phyloP scores from a whole-genome alignment of 2,888 invertebrate species.

The Rhorus exstirpatorius region DNA sequence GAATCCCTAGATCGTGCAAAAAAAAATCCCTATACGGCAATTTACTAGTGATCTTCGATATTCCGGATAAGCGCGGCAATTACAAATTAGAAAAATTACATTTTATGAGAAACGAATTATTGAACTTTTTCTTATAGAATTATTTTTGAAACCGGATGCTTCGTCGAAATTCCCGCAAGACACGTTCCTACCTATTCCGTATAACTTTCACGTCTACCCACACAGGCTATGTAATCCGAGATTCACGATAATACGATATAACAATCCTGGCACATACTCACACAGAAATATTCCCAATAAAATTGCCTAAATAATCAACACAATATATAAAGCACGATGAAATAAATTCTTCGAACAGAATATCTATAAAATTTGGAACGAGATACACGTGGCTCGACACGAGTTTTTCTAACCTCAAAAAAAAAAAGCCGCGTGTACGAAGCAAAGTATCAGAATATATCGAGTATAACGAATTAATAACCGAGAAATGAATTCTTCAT shows the following conservation, averaged over 20 bases:
- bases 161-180: neutral
- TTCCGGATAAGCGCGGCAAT: neutral
- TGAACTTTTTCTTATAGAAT: too few species aligned
- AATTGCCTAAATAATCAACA: neutral
- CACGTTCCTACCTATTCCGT: too few species aligned
- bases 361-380: neutral
- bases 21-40: too few species aligned
- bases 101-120: too few species aligned
- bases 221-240: conserved; percentile 50
- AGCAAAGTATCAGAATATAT: conserved; percentile 1
- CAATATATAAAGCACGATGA: conserved; percentile 15
- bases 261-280: neutral
- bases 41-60: neutral
- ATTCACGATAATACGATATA: conserved; percentile 25
- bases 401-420: conserved; percentile 32
- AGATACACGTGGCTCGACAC: conserved; percentile 39
- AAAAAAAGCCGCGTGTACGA: conserved; percentile 6
- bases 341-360: neutral
- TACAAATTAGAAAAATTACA: neutral
- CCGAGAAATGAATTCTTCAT: neutral
- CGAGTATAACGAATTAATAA: neutral
- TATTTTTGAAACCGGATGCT: conserved; percentile 20
- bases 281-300: neutral
- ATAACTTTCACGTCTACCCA: neutral
- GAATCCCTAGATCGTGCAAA: too few species aligned